Conservation (phyloP, 2,113 vertebrate species). For the Channa maculata region DNA sequence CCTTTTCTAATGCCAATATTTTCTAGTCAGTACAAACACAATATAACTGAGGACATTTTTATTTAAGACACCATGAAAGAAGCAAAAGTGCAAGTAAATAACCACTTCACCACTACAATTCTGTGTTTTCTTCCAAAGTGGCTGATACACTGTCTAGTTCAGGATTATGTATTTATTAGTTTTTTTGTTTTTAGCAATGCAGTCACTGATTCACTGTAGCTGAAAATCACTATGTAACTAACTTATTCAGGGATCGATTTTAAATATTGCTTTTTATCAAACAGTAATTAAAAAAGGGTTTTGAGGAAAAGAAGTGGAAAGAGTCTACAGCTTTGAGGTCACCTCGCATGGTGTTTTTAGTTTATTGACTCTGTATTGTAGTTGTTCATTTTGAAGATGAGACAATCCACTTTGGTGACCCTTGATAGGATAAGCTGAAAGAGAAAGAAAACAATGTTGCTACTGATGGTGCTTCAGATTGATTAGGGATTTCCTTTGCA, state of each 20-base stretch:
- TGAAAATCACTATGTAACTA: no score
- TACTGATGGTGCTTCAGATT: not conserved
- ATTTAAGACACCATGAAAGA: conserved; percentile 7
- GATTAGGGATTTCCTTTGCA: not conserved
- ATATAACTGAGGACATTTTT: not conserved
- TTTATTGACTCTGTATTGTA: no score
- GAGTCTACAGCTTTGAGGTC: no score
- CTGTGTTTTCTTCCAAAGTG: not conserved
- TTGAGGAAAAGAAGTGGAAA: no score
- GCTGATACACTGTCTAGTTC: not conserved
- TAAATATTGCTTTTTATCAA: no score
- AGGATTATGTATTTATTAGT: not conserved
- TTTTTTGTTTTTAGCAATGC: no score
- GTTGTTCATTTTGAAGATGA: no score
- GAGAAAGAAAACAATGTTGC: not conserved
- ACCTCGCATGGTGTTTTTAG: no score
- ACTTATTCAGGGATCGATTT: no score
- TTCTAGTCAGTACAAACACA: not conserved
- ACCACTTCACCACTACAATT: not conserved
- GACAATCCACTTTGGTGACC: no score
- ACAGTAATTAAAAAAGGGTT: no score
- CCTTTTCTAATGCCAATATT: conserved; percentile 7
- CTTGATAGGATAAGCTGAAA: not conserved
- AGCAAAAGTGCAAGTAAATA: not conserved
- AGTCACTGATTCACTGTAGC: no score